Conservation (phyloP, 2,113 vertebrate genomes). For the Apistogramma diplotaenia region DNA sequence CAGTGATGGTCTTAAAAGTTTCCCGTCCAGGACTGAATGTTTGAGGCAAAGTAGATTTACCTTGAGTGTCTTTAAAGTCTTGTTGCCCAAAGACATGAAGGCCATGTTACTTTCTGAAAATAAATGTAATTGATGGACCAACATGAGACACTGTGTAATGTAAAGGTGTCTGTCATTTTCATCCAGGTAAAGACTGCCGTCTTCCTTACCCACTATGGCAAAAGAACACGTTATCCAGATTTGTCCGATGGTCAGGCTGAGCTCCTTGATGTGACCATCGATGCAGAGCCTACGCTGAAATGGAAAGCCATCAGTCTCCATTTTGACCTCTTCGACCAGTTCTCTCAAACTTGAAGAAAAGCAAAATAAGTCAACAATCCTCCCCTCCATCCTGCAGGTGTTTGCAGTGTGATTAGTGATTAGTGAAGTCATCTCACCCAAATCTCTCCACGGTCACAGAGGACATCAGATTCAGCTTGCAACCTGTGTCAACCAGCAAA, state of each 20-base stretch:
- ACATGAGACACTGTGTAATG: neutral
- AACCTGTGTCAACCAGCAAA: slow-evolving; percentile 84
- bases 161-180: neutral
- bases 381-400: neutral
- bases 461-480: slow-evolving; percentile 83
- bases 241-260: slow-evolving; percentile 29
- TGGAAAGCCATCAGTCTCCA: slow-evolving; percentile 1
- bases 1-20: neutral
- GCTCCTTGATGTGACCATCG: slow-evolving; percentile 25
- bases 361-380: neutral
- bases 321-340: slow-evolving; percentile 21
- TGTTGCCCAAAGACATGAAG: slow-evolving; percentile 82
- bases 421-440: slow-evolving; percentile 71
- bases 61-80: slow-evolving; percentile 85
- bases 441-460: slow-evolving; percentile 82
- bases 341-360: slow-evolving; percentile 29
- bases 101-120: slow-evolving; percentile 80
- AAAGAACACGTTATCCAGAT: slow-evolving; percentile 46
- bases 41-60: slow-evolving; percentile 62
- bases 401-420: too few species aligned
- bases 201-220: slow-evolving; percentile 30
- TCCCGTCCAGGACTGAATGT: neutral
- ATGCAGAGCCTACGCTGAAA: slow-evolving; percentile 32
- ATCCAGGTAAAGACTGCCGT: neutral
- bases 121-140: neutral